Percentiles rank a stretch among this genome's conserved stretches.
Conservation (phyloP, 2,113 vertebrate genomes). For the Dasyprocta punctata region DNA sequence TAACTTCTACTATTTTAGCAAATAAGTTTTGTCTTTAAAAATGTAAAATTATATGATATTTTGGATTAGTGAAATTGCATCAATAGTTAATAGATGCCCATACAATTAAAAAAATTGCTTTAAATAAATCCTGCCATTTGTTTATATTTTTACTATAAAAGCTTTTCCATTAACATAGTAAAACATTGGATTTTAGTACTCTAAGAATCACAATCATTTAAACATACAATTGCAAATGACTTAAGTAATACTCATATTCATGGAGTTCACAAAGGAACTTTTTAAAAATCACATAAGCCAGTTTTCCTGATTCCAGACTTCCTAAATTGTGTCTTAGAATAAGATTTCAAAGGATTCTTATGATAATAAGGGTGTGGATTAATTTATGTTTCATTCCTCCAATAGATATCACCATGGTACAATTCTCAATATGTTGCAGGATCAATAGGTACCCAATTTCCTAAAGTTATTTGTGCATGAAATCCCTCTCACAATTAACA, state of each 20-base stretch:
- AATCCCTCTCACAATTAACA: not conserved
- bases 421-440: not conserved
- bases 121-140: not conserved
- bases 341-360: not conserved
- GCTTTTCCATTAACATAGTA: not conserved
- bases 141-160: not conserved
- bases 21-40: not conserved
- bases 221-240: not conserved
- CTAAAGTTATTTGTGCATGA: not conserved
- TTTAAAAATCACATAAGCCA: not conserved
- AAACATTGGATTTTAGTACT: not conserved
- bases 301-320: not conserved
- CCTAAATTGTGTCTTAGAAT: not conserved
- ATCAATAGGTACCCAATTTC: not conserved
- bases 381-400: not conserved
- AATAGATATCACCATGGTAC: not conserved
- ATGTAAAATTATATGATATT: not conserved
- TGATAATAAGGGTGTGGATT: not conserved
- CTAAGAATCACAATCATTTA: not conserved
- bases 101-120: not conserved
- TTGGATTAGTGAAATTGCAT: not conserved
- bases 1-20: not conserved
- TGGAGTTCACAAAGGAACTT: not conserved
- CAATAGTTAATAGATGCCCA: not conserved
- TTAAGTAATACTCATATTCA: not conserved